A percentile compares a stretch with the other conserved stretches of the same genome.
phyloP scores from a whole-genome alignment of 30 jellyfish, hydroid and myxozoan species.

The Aurelia sp. region DNA sequence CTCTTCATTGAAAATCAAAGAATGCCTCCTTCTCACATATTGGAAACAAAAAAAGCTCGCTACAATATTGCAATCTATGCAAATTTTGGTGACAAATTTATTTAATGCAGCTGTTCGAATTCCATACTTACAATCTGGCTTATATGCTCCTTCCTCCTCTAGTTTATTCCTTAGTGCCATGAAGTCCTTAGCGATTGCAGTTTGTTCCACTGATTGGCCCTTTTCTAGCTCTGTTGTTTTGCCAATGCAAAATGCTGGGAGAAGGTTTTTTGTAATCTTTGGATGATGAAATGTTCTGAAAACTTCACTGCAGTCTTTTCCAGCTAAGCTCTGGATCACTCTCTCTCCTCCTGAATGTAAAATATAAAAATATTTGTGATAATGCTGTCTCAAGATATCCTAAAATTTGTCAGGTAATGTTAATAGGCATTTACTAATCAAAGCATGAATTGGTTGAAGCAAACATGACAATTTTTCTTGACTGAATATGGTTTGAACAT shows the following conservation, averaged over 20 bases:
- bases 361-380: background rate
- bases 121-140: constrained; percentile 87
- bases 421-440: no score
- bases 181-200: constrained; percentile 79
- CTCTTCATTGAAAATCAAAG: no score
- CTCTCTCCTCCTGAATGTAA: constrained; percentile 73
- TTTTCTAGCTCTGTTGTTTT: constrained; percentile 24
- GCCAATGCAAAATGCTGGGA: constrained; percentile 87
- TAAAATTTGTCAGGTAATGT: no score
- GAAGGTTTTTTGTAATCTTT: constrained; percentile 32
- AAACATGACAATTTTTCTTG: no score
- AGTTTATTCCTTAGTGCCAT: constrained; percentile 55
- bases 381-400: background rate
- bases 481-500: no score
- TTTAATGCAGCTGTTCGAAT: background rate
- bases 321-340: constrained; percentile 81
- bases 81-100: background rate
- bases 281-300: constrained; percentile 84
- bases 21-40: no score
- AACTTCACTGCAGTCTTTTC: constrained; percentile 95
- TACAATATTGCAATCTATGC: background rate
- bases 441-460: no score
- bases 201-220: constrained; percentile 8
- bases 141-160: constrained; percentile 77
- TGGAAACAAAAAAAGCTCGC: no score